Conservation (phyloP, 2,888 invertebrate genomes). For the Leptura quadrifasciata region DNA sequence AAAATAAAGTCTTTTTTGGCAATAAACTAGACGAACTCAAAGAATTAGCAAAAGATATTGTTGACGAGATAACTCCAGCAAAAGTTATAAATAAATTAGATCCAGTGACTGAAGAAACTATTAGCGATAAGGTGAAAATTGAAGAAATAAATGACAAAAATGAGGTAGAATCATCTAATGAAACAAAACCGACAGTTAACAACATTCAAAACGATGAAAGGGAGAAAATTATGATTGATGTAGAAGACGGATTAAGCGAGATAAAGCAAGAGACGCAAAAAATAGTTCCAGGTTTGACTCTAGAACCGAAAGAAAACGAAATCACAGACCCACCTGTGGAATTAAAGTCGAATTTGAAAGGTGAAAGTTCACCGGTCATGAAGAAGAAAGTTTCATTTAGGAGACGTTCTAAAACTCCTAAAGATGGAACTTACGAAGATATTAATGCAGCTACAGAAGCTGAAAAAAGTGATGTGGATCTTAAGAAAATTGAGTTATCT, state of each 20-base stretch:
- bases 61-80: constrained; percentile 66
- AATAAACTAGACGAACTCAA: constrained; percentile 67
- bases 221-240: constrained; percentile 66
- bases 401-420: constrained; percentile 64
- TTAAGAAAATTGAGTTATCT: constrained; percentile 50
- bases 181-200: not conserved
- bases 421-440: constrained; percentile 63
- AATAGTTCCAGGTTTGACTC: constrained; percentile 26
- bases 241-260: constrained; percentile 71
- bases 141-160: constrained; percentile 30
- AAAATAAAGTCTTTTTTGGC: constrained; percentile 61
- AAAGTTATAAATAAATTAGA: constrained; percentile 56
- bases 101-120: constrained; percentile 60
- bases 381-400: constrained; percentile 73
- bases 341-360: constrained; percentile 59
- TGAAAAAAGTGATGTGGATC: constrained; percentile 38
- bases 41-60: constrained; percentile 67
- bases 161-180: constrained; percentile 23
- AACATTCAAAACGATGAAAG: not conserved
- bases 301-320: constrained; percentile 39
- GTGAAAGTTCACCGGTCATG: constrained; percentile 61
- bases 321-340: constrained; percentile 31
- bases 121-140: constrained; percentile 48
- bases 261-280: constrained; percentile 52
- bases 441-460: constrained; percentile 54